phyloP scores from a whole-genome alignment of 2,888 invertebrate species.

The Iphiclides podalirius region DNA sequence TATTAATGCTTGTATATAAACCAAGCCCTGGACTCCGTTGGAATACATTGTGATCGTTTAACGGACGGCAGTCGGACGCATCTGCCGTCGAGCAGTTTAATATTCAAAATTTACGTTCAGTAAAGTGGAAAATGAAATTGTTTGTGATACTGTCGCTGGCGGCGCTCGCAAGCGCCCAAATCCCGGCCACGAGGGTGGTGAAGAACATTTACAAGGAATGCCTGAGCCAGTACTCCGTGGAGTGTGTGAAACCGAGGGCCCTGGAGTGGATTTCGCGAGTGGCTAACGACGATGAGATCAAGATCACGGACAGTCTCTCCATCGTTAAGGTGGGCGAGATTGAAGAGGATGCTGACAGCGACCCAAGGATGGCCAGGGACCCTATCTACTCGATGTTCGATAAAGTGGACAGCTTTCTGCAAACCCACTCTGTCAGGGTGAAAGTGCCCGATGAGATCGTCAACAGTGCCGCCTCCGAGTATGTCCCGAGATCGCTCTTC shows the following conservation, averaged over 20 bases:
- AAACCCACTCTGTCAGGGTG: conserved; percentile 87
- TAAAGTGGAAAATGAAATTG: conserved; percentile 64
- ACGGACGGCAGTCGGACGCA: conserved; percentile 67
- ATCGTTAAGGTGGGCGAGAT: conserved; percentile 82
- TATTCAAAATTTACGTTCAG: conserved; percentile 39
- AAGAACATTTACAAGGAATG: conserved; percentile 85
- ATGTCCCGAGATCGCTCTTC: conserved; percentile 83
- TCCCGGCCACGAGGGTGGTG: conserved; percentile 82
- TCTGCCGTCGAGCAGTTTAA: conserved; percentile 54
- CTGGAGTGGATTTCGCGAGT: conserved; percentile 86
- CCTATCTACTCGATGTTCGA: conserved; percentile 83
- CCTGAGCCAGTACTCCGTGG: conserved; percentile 83
- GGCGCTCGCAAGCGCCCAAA: conserved; percentile 60
- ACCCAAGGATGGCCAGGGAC: conserved; percentile 76
- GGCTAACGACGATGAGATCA: conserved; percentile 83
- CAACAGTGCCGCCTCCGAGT: conserved; percentile 77
- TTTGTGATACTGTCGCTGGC: conserved; percentile 62
- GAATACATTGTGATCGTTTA: conserved; percentile 72
- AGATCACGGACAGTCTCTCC: conserved; percentile 87
- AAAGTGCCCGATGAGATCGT: conserved; percentile 84
- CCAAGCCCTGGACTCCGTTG: conserved; percentile 69
- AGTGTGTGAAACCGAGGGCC: conserved; percentile 89
- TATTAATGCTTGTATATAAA: conserved; percentile 81
- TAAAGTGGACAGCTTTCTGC: conserved; percentile 86
- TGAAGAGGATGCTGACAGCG: conserved; percentile 54